Percentiles rank a stretch among this genome's conserved stretches.
Conservation (phyloP, 92 coral and sea anemone species). For the Galaxea fascicularis region DNA sequence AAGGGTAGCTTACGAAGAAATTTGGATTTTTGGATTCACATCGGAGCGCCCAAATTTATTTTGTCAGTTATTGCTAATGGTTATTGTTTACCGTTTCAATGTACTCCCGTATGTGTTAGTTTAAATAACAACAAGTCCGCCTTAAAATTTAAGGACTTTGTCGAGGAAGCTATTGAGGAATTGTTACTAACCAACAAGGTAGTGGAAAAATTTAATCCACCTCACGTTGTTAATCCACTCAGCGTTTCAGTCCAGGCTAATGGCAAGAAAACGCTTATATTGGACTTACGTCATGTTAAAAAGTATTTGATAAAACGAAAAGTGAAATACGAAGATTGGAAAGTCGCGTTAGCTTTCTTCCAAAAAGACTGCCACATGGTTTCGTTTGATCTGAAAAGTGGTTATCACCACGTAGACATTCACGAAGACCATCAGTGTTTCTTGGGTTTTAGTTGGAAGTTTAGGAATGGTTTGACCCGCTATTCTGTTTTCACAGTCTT, state of each 20-base stretch:
- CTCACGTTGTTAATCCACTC: slow-evolving; percentile 59
- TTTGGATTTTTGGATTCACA: slow-evolving; percentile 39
- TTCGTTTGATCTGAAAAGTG: too few species aligned
- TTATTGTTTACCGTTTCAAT: too few species aligned
- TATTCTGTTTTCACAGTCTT: slow-evolving; percentile 56
- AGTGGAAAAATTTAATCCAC: slow-evolving; percentile 19
- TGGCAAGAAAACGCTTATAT: slow-evolving; percentile 68
- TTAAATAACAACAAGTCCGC: slow-evolving; percentile 50
- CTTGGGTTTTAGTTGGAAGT: slow-evolving; percentile 52
- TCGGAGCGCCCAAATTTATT: slow-evolving; percentile 54
- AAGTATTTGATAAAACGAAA: slow-evolving; percentile 53
- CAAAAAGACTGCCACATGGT: slow-evolving; percentile 49
- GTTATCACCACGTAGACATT: slow-evolving; percentile 64
- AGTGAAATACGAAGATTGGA: too few species aligned
- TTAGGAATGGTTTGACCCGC: slow-evolving; percentile 9
- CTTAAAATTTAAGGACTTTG: slow-evolving; percentile 5
- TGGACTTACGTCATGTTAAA: slow-evolving; percentile 68
- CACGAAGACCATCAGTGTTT: slow-evolving; percentile 36
- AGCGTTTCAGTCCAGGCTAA: slow-evolving; percentile 57
- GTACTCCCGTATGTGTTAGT: slow-evolving; percentile 24
- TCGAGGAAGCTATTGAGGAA: slow-evolving; percentile 40
- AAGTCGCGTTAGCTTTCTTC: slow-evolving; percentile 60
- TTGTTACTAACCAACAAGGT: slow-evolving; percentile 17
- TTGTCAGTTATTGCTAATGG: slow-evolving; percentile 53
- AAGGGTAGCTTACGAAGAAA: slow-evolving; percentile 41